Base-by-base conservation (phyloP, 1,140 invertebrate genomes). In the Zaprionus africanus region DNA sequence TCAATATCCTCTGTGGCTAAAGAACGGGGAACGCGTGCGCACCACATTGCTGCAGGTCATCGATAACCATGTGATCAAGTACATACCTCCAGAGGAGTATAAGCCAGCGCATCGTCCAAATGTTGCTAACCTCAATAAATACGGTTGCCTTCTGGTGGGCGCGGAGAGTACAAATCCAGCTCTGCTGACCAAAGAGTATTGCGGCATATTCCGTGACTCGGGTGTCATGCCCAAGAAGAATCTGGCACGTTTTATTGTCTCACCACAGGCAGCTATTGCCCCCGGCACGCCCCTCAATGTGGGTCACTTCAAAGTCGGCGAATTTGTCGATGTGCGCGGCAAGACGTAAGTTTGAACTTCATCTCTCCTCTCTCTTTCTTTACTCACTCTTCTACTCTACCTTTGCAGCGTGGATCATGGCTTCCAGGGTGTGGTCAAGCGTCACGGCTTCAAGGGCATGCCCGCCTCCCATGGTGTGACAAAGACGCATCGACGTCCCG, bases 361-460 rank as follows among this genome's bases (percentile, higher is more conserved):
- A 13, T 46, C 15, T 13, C 1, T 12, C 15, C 13, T 26, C 15
- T 28, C 6, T 2, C 28, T 6, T 5, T 43, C 5, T 41, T 26
- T 12, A 2, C 7, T 9, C 15, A 15, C 5, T 7, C 5, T 56
- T 43, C 4, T 34, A 46, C 6, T 2, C 5, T 68, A 58, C 74
- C 24, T 69, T 63, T 76, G 4, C 53, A 98, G 97, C 4, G 96
- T 98, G 51, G 96, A 98, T 91, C 95, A 96, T 91, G 99, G 99
- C n/a, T 99, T 99, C 92, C 98, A 99, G 95, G 99, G 99, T 60
- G 99, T 99, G 0, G 97, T 99, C 94, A 99, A 98, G 94, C 94
- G 99, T 28, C 99, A 98, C 95, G 98, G 98, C 46, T 98, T 99
- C 90, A 96, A 97, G 92, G 99, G 99, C 67, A 96, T 97, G 95